Evolutionary conservation across 2,113 vertebrate species (phyloP), one percentile per base, ranked within the genome.

Genomic region (Cinclus cinclus): DNA sequence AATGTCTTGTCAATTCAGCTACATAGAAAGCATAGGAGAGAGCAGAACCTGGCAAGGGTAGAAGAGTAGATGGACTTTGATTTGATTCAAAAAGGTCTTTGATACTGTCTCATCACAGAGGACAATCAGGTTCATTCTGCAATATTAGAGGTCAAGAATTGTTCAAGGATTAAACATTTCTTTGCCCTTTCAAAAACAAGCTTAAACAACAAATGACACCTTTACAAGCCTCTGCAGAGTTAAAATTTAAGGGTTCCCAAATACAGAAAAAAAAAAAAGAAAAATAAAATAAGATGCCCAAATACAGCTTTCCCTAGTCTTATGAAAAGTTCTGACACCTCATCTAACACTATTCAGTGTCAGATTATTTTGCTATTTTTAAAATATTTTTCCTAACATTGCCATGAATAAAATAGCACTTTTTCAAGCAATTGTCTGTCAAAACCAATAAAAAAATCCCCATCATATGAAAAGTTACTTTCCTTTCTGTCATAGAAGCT

Each of bases 251-350:
- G 87, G 50, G 23, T 35, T 8, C 11, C 6, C n/a, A 56, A 53
- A 55, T 6, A 4, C 69, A 47, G 76, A 3, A 0, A 0, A 24
- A 56, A 73, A 41, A 25, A 18, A 2, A 0, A 37, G 35, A n/a
- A 24, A 28, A 3, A 19, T 2, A 2, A 28, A 22, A 39, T 35
- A 63, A 81, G 33, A 64, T 39, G 71, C 1, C 4, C 37, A 83
- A 89, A 83, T 52, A 79, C 13, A 63, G 23, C 13, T 53, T 65
- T 73, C 24, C 25, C 31, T 37, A 53, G 22, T 37, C 21, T 47
- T 24, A 31, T 1, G 7, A 8, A 33, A 86, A 89, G 14, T 74
- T 81, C 21, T 83, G 24, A 73, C 16, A 64, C 2, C 5, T 71
- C 37, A 63, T 31, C 30, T 25, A 76, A 75, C 46, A 73, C 0